Percentiles rank a stretch among this genome's conserved stretches.
These are phyloP conservation scores for Zaprionus bogoriensis DNA, from an alignment of 2,888 invertebrate species.

Conservation along the genomic window DNA sequence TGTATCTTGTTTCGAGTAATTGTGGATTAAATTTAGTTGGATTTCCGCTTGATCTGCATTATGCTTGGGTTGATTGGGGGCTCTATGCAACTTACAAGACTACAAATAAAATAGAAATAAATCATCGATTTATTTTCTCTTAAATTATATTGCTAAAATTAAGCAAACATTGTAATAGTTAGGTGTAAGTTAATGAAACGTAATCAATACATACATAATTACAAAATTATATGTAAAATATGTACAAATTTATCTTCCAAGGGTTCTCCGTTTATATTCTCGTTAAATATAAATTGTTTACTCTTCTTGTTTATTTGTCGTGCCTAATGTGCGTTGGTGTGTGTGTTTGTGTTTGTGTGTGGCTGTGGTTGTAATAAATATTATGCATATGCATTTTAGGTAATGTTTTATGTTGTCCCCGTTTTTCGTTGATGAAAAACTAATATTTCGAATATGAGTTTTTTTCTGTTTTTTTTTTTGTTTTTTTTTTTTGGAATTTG, in stretches of 20 bases:
- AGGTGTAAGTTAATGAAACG: constrained; percentile 47
- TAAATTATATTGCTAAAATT: constrained; percentile 55
- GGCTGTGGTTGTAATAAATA: constrained; percentile 70
- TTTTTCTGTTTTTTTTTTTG: constrained; percentile 34
- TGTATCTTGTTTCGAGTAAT: constrained; percentile 28
- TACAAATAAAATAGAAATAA: constrained; percentile 34
- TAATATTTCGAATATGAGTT: constrained; percentile 62
- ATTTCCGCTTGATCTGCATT: constrained; percentile 5
- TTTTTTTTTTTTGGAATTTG: constrained; percentile 41
- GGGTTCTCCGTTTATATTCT: constrained; percentile 3
- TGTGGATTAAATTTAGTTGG: constrained; percentile 23
- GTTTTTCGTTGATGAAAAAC: constrained; percentile 50
- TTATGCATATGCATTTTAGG: constrained; percentile 44
- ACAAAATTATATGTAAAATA: constrained; percentile 73
- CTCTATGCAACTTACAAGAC: constrained; percentile 23
- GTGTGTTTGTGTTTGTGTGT: constrained; percentile 16
- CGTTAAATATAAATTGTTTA: constrained; percentile 13
- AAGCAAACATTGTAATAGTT: constrained; percentile 66
- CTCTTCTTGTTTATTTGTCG: constrained; percentile 10
- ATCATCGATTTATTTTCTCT: constrained; percentile 23
- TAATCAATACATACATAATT: constrained; percentile 66
- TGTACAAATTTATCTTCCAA: constrained; percentile 54
- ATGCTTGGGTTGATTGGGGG: constrained; percentile 5
- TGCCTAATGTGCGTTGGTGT: constrained; percentile 51
- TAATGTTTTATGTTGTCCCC: constrained; percentile 14